Evolutionary conservation across 2,888 invertebrate species (phyloP).

Genomic region (Machimus atricapillus): DNA sequence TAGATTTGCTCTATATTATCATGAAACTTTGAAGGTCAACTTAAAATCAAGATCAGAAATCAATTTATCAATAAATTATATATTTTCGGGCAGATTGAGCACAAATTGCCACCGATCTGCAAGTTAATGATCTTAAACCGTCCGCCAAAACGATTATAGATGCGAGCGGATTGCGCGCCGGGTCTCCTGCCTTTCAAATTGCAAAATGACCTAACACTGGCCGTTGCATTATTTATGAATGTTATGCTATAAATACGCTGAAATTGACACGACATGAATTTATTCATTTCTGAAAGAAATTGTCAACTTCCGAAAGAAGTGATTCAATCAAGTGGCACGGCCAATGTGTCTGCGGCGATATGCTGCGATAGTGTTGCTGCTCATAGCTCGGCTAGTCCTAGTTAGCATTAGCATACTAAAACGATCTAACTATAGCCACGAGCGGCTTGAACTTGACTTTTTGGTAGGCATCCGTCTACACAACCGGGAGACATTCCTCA

Average conservation of each 20-base stretch:
- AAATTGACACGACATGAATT: neutral
- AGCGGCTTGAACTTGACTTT: conserved; percentile 29
- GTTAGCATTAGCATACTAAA: conserved; percentile 24
- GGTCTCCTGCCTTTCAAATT: neutral
- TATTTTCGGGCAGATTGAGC: neutral
- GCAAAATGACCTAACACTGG: neutral
- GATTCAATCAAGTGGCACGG: conserved; percentile 6
- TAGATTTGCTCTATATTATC: neutral
- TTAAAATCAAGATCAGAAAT: neutral
- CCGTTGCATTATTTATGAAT: conserved; percentile 19
- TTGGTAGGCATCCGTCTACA: neutral
- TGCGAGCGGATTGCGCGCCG: neutral
- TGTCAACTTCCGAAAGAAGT: conserved; percentile 20
- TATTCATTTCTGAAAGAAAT: conserved; percentile 7
- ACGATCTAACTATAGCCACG: conserved; percentile 12
- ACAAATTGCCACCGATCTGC: neutral
- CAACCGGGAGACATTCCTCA: neutral
- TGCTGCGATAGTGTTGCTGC: neutral
- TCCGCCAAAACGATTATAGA: neutral
- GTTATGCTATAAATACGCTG: neutral
- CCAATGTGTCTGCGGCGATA: neutral
- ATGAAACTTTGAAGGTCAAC: neutral
- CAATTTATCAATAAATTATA: neutral
- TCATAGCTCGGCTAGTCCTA: neutral
- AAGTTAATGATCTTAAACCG: neutral